A percentile compares a stretch with the other conserved stretches of the same genome.
Conservation (phyloP, 2,888 invertebrate species). For the Lucinisca nassula region DNA sequence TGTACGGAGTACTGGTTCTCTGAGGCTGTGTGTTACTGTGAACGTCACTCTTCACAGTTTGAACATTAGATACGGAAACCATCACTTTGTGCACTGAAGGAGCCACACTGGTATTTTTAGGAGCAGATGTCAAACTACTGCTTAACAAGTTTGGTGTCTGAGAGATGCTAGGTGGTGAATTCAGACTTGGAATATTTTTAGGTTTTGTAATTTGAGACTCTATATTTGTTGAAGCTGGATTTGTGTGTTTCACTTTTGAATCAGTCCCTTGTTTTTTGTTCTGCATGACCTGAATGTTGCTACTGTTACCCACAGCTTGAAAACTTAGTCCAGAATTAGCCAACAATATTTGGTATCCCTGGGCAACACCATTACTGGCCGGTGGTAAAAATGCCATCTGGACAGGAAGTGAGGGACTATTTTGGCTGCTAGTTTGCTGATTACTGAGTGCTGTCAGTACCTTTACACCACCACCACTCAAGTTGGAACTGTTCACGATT, state of each 20-base stretch:
- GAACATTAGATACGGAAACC: background rate
- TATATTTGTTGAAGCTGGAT: background rate
- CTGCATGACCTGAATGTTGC: background rate
- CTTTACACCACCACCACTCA: constrained; percentile 28
- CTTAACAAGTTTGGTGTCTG: background rate
- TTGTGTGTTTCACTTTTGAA: background rate
- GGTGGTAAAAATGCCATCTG: constrained; percentile 67
- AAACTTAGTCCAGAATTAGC: constrained; percentile 31
- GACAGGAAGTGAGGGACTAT: constrained; percentile 43
- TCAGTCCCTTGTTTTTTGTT: background rate
- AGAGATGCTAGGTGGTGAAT: background rate
- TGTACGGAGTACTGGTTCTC: background rate
- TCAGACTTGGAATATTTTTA: background rate
- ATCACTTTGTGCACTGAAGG: background rate
- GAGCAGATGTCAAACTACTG: background rate
- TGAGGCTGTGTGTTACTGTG: background rate
- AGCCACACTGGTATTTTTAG: background rate
- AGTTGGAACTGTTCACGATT: constrained; percentile 41
- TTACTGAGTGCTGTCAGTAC: constrained; percentile 35
- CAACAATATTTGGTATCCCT: constrained; percentile 61
- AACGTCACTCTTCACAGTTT: background rate
- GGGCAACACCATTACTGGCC: constrained; percentile 56
- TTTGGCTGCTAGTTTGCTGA: constrained; percentile 37
- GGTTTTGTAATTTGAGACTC: background rate
- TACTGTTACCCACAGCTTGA: background rate